Evolutionary conservation across 2,797 vertebrate species (phyloP), one percentile per base, ranked within the genome.

Genomic region (Sparidentex hasta): DNA sequence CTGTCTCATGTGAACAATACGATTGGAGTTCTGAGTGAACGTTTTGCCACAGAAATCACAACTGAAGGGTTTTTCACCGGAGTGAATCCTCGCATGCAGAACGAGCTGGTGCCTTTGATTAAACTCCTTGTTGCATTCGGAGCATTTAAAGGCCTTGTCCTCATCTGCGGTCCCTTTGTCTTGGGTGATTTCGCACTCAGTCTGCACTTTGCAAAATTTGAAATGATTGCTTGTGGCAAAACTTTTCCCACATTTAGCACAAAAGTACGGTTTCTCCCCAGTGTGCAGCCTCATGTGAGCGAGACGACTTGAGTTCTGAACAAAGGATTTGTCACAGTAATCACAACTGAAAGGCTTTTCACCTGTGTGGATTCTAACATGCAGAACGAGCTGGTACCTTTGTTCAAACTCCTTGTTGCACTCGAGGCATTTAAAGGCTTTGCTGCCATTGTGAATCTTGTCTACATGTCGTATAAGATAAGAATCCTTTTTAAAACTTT

Each of bases 261-360:
- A 80, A 23, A 46, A 69, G 41, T 78, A 81, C 0, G 82, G 70
- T 23, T 67, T 83, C 41, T 80, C 80, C 1, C 74, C 80, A 0
- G 80, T 80, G 6, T 86, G 84, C 20, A 46, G 11, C 25, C 78
- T 69, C 81, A 74, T 33, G 76, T 87, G 82, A 51, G 46, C 64
- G 7, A 43, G 41, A 16, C 44, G 58, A 21, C 9, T 65, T 0
- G 71, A 74, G 41, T 61, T 84, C 23, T 82, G 76, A 23, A 25
- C 1, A 9, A 88, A 86, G 0, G 43, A 18, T 59, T 79, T 75
- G 11, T 9, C 61, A 52, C 87, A 88, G 59, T 54, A 51, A 17
- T 62, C 27, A 44, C 87, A 88, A 2, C 27, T 66, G 41, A 66
- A 71, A 3, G 80, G 62, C 20, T 71, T 68, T 71, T 78, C 69